Base-by-base conservation (phyloP, 2,888 invertebrate genomes). In the Oligia latruncula region DNA sequence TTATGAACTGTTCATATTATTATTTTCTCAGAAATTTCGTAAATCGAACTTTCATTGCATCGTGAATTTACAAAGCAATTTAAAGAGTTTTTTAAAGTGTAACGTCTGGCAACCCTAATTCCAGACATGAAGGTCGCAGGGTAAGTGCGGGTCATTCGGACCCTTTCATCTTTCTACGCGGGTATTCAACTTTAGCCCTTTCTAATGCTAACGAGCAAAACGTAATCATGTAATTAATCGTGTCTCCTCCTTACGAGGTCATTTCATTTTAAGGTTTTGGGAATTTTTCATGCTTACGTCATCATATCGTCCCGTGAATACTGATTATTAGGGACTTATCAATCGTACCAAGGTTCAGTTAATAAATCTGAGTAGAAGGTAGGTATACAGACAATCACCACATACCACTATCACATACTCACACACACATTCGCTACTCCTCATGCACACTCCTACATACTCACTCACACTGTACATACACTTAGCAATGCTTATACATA, bases 61-160 rank as follows among this genome's bases (percentile, higher is more conserved):
- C 17, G 29, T 11, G 8, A 23, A n/a, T 49, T 3, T n/a, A 20
- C 9, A 52, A 35, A 58, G 15, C 17, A 52, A 35, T 67, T 4
- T 66, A 17, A 29, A 15, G 29, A 60, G 60, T 62, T 6, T 29
- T 29, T 35, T 9, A 9, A 62, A 60, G 35, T 20, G n/a, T 17
- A 49, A 64, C 20, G 35, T 55, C 52, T 62, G 23, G 4, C 68
- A 83, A 6, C 86, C 87, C 78, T 78, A 67, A 70, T 15, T 40
- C n/a, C 49, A 70, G 65, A 75, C 55, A 62, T 35, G 77, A 85
- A 87, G 87, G 86, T 85, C 84, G 66, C 9, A 82, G 90, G 78
- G 78, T 82, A 86, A 87, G 82, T 83, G 78, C 72, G 86, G 88
- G 85, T 88, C 85, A 84, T 81, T 72, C 77, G 55, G 74, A 82